Evolutionary conservation across 1,140 invertebrate species (phyloP), one percentile per base, ranked within the genome.

Genomic region (Drosophila orena): DNA sequence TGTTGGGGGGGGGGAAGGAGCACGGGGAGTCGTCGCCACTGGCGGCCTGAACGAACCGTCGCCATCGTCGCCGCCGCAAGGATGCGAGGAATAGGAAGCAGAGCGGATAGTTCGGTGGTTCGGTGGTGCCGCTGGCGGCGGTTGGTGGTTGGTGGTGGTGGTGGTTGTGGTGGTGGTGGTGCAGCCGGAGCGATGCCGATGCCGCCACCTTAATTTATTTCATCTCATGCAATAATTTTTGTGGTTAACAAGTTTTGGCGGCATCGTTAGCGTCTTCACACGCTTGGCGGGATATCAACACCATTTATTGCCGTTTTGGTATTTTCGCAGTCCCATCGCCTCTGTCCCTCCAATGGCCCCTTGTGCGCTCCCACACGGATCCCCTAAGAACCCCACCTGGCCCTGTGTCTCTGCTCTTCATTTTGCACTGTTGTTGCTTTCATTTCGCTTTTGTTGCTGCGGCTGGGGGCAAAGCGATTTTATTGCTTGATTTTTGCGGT

Each of bases 231-330:
- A 90, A 90, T 90, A 90, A 89, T 90, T 90, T 90, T 90, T 90
- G 85, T 89, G 86, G 86, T 90, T 90, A 90, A 90, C 86, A 90
- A 90, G 86, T 90, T 90, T 90, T 90, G 86, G 86, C 86, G 86
- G 86, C 86, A 90, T 91, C 88, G 88, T 91, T 91, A 91, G 88
- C 88, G 84, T 91, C 88, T 91, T 91, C 88, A 91, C 88, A 91
- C 88, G 88, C 88, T 91, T 91, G 88, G 84, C 88, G 88, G 88
- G 89, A 91, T 91, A 91, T 91, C 88, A 91, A 91, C 88, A 91
- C 88, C 88, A 91, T 91, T 91, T 91, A 91, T 91, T 88, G 83
- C 89, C 83, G 83, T 91, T 91, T 88, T 91, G 83, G 90, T 91
- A 88, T 91, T 88, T 88, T 88, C 77, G 64, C 64, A 43, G 64